Conservation (phyloP, 2,888 invertebrate genomes). For the Pammene aurita region DNA sequence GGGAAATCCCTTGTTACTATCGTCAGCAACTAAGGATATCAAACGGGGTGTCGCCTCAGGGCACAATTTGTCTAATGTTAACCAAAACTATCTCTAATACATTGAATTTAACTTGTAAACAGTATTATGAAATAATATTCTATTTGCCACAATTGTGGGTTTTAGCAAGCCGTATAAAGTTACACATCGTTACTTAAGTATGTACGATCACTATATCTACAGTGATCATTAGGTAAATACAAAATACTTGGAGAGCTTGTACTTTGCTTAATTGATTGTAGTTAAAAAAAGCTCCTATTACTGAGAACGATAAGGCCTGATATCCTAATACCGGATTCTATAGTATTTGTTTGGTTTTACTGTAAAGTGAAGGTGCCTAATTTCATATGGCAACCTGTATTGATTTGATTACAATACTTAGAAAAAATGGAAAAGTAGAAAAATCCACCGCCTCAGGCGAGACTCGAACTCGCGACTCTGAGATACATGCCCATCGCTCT, state of each 20-base stretch:
- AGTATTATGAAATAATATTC: slow-evolving; percentile 31
- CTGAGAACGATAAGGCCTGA: too few relatives aligned
- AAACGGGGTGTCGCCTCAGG: slow-evolving; percentile 25
- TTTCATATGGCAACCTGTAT: not conserved
- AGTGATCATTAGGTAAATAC: not conserved
- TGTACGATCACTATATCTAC: not conserved
- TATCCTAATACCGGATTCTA: too few relatives aligned
- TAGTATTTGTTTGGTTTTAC: too few relatives aligned
- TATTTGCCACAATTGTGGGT: slow-evolving; percentile 41
- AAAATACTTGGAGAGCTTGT: not conserved
- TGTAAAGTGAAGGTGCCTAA: too few relatives aligned
- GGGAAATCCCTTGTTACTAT: slow-evolving; percentile 24
- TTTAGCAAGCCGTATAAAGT: not conserved
- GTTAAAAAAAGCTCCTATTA: too few relatives aligned
- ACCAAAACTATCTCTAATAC: slow-evolving; percentile 38
- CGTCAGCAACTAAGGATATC: slow-evolving; percentile 14
- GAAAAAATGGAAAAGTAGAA: too few relatives aligned
- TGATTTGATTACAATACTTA: too few relatives aligned
- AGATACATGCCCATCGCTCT: too few relatives aligned
- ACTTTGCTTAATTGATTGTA: too few relatives aligned
- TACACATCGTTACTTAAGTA: slow-evolving; percentile 8
- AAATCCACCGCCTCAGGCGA: too few relatives aligned
- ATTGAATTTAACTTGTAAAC: slow-evolving; percentile 39
- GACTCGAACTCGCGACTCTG: too few relatives aligned
- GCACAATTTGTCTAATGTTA: slow-evolving; percentile 39